Evolutionary conservation across 2,113 vertebrate species (phyloP).

Genomic region (Clarias magur): DNA sequence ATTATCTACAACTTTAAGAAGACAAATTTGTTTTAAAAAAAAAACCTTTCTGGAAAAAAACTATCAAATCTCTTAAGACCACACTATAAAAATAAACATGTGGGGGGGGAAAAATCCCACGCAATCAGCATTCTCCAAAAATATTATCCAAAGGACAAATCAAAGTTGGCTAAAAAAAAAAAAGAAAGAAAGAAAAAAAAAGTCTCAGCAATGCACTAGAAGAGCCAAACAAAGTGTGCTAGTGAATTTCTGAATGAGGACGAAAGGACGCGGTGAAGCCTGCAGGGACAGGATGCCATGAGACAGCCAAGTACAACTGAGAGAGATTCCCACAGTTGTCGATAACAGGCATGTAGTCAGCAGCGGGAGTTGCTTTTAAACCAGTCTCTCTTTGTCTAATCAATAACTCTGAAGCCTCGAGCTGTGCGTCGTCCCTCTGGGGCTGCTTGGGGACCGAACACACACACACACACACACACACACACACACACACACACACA

Average conservation of each 20-base stretch:
- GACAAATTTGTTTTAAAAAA: neutral
- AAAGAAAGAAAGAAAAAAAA: neutral
- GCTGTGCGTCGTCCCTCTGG: conserved; percentile 40
- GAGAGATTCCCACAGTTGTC: conserved; percentile 48
- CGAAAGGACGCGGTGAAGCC: neutral
- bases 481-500: neutral
- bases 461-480: conserved; percentile 16
- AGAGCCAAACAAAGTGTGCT: neutral
- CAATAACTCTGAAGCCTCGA: conserved; percentile 58
- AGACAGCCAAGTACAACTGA: neutral
- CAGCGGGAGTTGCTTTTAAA: conserved; percentile 58
- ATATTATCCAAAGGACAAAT: neutral
- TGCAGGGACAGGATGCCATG: too few relatives aligned
- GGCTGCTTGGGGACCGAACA: conserved; percentile 48
- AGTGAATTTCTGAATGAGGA: neutral
- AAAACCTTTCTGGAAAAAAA: neutral
- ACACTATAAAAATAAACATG: neutral
- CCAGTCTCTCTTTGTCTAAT: conserved; percentile 59
- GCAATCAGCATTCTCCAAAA: neutral
- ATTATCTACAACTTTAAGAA: neutral
- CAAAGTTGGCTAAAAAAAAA: neutral
- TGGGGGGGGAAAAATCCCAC: neutral
- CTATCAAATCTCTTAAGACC: neutral
- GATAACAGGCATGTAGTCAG: conserved; percentile 44
- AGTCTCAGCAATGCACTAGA: neutral